A percentile compares a stretch with the other conserved stretches of the same genome.
phyloP scores from a whole-genome alignment of 2,888 invertebrate genomes.

The Pyrrhia umbra region DNA sequence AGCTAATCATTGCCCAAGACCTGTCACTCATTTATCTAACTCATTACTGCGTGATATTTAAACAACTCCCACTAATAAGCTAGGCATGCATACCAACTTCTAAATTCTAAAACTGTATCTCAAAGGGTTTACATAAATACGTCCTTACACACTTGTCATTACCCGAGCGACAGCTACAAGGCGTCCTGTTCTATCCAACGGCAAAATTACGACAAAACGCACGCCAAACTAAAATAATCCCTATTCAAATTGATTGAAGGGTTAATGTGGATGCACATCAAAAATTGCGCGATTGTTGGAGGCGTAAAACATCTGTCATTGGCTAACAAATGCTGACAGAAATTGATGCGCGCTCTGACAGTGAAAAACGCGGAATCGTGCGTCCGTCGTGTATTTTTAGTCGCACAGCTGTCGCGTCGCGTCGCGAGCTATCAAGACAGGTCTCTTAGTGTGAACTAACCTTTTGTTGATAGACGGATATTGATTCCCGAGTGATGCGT shows the following conservation, averaged over 20 bases:
- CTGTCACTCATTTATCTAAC: slow-evolving; percentile 59
- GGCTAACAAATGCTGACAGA: slow-evolving; percentile 88
- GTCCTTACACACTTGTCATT: slow-evolving; percentile 84
- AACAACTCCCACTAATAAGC: slow-evolving; percentile 63
- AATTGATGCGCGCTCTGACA: slow-evolving; percentile 88
- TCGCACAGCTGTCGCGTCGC: slow-evolving; percentile 85
- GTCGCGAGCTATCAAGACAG: slow-evolving; percentile 74
- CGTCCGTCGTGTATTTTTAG: slow-evolving; percentile 84
- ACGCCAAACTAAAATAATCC: slow-evolving; percentile 58
- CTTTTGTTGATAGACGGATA: slow-evolving; percentile 64
- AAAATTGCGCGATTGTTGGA: slow-evolving; percentile 66
- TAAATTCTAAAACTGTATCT: slow-evolving; percentile 77
- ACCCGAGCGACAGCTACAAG: slow-evolving; percentile 80
- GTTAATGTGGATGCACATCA: slow-evolving; percentile 31
- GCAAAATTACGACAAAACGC: slow-evolving; percentile 53
- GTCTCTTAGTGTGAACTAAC: slow-evolving; percentile 70
- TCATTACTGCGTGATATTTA: slow-evolving; percentile 49
- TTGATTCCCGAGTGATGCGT: slow-evolving; percentile 62
- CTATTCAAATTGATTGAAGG: slow-evolving; percentile 58
- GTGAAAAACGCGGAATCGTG: slow-evolving; percentile 89
- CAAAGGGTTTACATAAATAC: slow-evolving; percentile 83
- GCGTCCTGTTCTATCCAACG: slow-evolving; percentile 69
- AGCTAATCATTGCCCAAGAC: slow-evolving; percentile 45
- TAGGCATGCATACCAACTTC: slow-evolving; percentile 60
- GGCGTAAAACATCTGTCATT: slow-evolving; percentile 89